Base-by-base conservation (phyloP, 2,888 invertebrate species). In the Lysandra coridon region DNA sequence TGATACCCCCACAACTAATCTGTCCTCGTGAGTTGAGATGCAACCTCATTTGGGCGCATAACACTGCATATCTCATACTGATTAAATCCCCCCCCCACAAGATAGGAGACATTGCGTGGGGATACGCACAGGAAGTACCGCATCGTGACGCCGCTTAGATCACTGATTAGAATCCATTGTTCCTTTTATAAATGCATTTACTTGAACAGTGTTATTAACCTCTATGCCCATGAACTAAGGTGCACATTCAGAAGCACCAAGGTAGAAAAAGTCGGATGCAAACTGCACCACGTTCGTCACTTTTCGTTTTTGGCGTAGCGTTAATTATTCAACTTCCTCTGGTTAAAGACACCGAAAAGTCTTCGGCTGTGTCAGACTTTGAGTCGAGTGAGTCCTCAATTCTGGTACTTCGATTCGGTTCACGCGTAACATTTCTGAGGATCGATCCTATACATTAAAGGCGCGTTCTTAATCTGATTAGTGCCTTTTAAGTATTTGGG, bases 121-220 rank as follows among this genome's bases (percentile, higher is more conserved):
- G 78, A 80, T 75, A 77, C 78, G 80, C 78, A 78, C 83, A 76
- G 83, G 82, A 83, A 84, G 82, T 73, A 44, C 79, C 79, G 40
- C 80, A 79, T 80, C 81, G 82, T 82, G 83, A 82, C 79, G 74
- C 53, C 76, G 33, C 33, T 69, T 69, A 69, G 76, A 76, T 76
- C 76, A 57, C 49, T 33, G 76, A 76, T 76, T 76, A 76, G 76
- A 76, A 57, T 17, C 76, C 53, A 76, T 76, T 76, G 76, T 76
- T 76, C 33, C 76, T 53, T 17, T 76, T 76, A 76, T 76, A 76
- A 69, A 69, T 69, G 33, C 69, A 69, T 69, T 69, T 37, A 69
- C 69, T 37, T 57, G 14, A 57, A 14, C 53, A 60, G 4, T 60
- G 4, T 23, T 62, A 62, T 23, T 62, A 5, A 62, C 23, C 23